phyloP scores from a whole-genome alignment of 2,797 vertebrate species.

The Coranthus polyacanthus region DNA sequence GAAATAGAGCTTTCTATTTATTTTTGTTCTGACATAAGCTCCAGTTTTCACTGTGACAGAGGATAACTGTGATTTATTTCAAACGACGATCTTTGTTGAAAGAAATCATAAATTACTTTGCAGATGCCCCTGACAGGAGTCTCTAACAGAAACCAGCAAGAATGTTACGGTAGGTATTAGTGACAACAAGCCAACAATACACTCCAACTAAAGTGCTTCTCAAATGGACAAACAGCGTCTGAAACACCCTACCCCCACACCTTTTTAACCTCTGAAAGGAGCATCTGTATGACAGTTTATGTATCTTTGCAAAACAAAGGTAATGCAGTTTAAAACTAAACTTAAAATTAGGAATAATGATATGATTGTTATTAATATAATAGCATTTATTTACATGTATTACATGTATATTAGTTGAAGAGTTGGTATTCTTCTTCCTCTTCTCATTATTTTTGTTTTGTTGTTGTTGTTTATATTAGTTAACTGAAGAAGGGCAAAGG shows the following conservation, averaged over 20 bases:
- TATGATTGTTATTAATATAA: no score
- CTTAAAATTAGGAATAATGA: no score
- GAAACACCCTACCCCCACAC: background rate
- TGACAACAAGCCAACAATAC: slow-evolving; percentile 36
- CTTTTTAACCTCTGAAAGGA: background rate
- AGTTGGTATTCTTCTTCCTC: no score
- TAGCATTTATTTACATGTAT: no score
- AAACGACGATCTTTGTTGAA: slow-evolving; percentile 44
- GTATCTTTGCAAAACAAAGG: background rate
- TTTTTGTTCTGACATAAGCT: slow-evolving; percentile 51
- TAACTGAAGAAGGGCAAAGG: no score
- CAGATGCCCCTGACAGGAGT: slow-evolving; percentile 57
- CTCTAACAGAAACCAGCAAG: slow-evolving; percentile 63
- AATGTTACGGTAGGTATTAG: slow-evolving; percentile 53
- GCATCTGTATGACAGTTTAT: background rate
- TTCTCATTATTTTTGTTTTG: no score
- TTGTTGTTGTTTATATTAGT: no score
- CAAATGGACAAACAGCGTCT: background rate
- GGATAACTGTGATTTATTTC: slow-evolving; percentile 63
- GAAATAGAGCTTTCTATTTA: background rate
- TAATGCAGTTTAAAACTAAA: no score
- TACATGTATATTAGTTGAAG: no score
- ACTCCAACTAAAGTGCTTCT: background rate
- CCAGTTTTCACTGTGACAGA: slow-evolving; percentile 50
- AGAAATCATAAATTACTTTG: slow-evolving; percentile 63